Percentiles rank a stretch among this genome's conserved stretches.
Evolutionary conservation across 1,140 invertebrate species (phyloP).

Genomic region (Megalopta genalis): DNA sequence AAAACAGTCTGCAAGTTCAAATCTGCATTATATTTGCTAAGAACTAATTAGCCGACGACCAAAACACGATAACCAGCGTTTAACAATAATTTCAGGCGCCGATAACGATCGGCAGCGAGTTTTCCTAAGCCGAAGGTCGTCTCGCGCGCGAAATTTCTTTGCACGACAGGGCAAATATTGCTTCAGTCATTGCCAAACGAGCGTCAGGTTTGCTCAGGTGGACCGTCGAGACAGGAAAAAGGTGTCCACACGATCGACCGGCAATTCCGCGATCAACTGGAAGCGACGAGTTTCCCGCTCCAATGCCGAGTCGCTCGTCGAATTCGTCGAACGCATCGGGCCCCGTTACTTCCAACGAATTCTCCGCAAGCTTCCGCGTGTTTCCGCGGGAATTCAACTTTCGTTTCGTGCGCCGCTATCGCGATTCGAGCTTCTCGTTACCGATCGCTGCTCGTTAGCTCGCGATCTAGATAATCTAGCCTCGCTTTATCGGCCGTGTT

Average conservation of each 20-base stretch:
- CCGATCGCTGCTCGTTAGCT: not conserved
- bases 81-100: not conserved
- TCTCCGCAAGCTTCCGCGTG: slow-evolving; percentile 1
- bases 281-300: slow-evolving; percentile 22
- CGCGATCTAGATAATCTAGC: not conserved
- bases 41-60: not conserved
- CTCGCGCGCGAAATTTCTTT: slow-evolving; percentile 43
- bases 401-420: not conserved
- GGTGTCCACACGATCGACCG: not conserved
- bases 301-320: slow-evolving; percentile 40
- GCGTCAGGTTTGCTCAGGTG: slow-evolving; percentile 55
- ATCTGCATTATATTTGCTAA: not conserved
- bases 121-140: slow-evolving; percentile 36
- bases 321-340: slow-evolving; percentile 44
- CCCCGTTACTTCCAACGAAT: slow-evolving; percentile 6
- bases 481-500: not conserved
- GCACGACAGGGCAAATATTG: slow-evolving; percentile 44
- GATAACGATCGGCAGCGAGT: not conserved
- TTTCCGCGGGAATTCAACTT: slow-evolving; percentile 16
- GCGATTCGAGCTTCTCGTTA: too few relatives aligned
- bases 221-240: slow-evolving; percentile 21
- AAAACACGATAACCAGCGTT: not conserved
- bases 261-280: slow-evolving; percentile 25
- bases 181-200: slow-evolving; percentile 47
- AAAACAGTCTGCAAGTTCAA: too few relatives aligned